phyloP scores from a whole-genome alignment of 2,113 vertebrate genomes.

The Rattus norvegicus region DNA sequence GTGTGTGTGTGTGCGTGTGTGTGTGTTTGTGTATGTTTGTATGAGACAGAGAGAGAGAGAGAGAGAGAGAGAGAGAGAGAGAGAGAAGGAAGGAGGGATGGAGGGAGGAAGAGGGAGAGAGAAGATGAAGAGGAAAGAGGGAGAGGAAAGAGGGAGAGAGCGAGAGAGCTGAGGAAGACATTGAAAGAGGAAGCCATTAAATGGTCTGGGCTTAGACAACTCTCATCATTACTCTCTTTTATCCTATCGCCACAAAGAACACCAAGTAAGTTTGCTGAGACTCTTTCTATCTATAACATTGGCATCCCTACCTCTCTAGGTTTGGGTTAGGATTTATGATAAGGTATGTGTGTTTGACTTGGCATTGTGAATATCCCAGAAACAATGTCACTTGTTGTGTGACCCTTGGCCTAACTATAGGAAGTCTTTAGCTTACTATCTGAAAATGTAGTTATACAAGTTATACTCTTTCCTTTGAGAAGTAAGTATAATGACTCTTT shows the following conservation, averaged over 20 bases:
- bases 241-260: not conserved
- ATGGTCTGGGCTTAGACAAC: not conserved
- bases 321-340: not conserved
- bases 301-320: not conserved
- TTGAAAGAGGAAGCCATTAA: not conserved
- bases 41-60: not conserved
- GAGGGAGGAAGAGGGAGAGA: no score
- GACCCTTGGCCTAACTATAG: not conserved
- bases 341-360: not conserved
- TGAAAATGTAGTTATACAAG: conserved; percentile 8
- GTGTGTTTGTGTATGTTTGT: not conserved
- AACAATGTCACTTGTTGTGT: not conserved
- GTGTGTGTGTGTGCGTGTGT: not conserved
- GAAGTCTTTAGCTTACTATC: not conserved
- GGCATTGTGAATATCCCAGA: not conserved
- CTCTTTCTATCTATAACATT: not conserved
- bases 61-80: not conserved
- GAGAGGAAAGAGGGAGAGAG: not conserved
- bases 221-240: not conserved
- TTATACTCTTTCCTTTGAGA: not conserved
- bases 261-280: not conserved
- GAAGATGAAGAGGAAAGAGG: no score
- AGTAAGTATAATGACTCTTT: conserved; percentile 35
- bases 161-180: no score
- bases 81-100: no score